Evolutionary conservation across 92 coral and sea anemone species (phyloP).

Genomic region (Epizoanthus stellaris): DNA sequence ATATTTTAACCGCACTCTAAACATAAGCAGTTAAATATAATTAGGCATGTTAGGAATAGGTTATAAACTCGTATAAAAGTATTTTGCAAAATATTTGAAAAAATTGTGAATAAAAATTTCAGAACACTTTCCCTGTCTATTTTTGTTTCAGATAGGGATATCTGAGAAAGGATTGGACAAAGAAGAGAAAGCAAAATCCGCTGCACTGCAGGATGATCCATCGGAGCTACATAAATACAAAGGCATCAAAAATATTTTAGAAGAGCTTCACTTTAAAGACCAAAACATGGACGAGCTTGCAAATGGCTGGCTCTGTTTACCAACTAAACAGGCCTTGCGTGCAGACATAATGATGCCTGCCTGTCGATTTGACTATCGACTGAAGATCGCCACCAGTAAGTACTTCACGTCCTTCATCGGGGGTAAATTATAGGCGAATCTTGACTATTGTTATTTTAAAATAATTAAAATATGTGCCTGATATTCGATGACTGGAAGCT

Average conservation of each 20-base stretch:
- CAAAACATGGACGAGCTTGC: constrained; percentile 7
- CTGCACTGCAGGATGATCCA: neutral
- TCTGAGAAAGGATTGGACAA: constrained; percentile 1
- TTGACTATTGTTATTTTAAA: no score
- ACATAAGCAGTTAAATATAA: no score
- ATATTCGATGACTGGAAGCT: no score
- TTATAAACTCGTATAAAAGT: no score
- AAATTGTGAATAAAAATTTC: no score
- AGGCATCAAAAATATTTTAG: constrained; percentile 6
- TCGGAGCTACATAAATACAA: neutral
- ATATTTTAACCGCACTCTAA: no score
- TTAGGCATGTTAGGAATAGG: no score
- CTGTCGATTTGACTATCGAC: constrained; percentile 16
- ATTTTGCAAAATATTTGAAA: no score
- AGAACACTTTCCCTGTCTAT: neutral
- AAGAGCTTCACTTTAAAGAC: constrained; percentile 6
- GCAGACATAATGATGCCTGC: constrained; percentile 15
- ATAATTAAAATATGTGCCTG: no score
- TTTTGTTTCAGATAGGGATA: neutral
- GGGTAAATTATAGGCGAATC: neutral
- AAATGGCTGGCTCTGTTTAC: neutral
- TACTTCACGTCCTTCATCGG: no score
- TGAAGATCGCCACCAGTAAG: constrained; percentile 9
- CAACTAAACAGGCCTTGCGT: constrained; percentile 6
- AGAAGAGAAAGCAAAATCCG: neutral